A percentile compares a stretch with the other conserved stretches of the same genome.
phyloP scores from a whole-genome alignment of 2,797 vertebrate species.

The Aplochiton taeniatus region DNA sequence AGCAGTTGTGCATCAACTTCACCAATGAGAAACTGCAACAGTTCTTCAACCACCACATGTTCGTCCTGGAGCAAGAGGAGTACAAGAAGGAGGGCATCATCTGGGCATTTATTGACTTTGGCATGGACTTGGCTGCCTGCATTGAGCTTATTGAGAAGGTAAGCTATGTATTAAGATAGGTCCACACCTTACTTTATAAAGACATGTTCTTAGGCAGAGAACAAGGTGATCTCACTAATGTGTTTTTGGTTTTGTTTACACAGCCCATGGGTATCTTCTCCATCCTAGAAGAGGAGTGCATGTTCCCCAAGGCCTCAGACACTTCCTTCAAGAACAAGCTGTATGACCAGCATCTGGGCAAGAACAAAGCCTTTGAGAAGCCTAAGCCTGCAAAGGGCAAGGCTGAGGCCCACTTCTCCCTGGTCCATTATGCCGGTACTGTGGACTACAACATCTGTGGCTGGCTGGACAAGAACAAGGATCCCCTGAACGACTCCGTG shows the following conservation, averaged over 20 bases:
- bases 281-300: constrained; percentile 89
- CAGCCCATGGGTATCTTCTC: constrained; percentile 83
- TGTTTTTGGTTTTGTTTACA: too few species aligned
- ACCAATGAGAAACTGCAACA: constrained; percentile 80
- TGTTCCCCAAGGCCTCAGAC: constrained; percentile 83
- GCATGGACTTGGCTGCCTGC: constrained; percentile 60
- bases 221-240: too few species aligned
- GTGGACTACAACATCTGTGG: constrained; percentile 74
- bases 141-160: constrained; percentile 64
- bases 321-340: constrained; percentile 36
- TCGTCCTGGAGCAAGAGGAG: constrained; percentile 78
- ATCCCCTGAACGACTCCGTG: constrained; percentile 74
- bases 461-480: constrained; percentile 79
- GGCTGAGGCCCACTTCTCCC: constrained; percentile 73
- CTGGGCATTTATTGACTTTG: constrained; percentile 78
- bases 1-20: constrained; percentile 80
- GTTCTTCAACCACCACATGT: constrained; percentile 79
- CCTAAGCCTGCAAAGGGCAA: constrained; percentile 71
- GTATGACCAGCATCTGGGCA: constrained; percentile 79
- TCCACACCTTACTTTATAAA: too few species aligned
- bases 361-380: constrained; percentile 70
- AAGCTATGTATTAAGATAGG: background rate
- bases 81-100: constrained; percentile 79
- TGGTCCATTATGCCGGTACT: constrained; percentile 71
- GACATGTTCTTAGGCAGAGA: too few species aligned